A percentile compares a stretch with the other conserved stretches of the same genome.
phyloP scores from a whole-genome alignment of 2,113 vertebrate genomes.

The Menura novaehollandiae region DNA sequence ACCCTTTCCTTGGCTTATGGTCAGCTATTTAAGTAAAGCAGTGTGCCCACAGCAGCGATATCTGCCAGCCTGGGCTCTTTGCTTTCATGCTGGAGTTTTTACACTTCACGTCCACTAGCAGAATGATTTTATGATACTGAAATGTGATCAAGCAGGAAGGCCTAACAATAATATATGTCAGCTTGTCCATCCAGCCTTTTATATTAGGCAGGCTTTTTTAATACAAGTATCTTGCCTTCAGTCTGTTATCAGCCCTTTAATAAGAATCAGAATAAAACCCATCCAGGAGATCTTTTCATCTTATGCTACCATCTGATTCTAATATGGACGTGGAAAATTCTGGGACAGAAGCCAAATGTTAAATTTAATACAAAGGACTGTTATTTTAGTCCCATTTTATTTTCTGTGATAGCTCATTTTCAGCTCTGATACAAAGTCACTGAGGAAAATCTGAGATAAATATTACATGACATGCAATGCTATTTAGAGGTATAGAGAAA shows the following conservation, averaged over 20 bases:
- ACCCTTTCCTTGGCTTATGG: not conserved
- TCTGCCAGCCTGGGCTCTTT: not conserved
- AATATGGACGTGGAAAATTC: constrained; percentile 24
- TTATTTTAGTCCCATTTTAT: constrained; percentile 38
- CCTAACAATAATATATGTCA: constrained; percentile 5
- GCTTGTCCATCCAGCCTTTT: constrained; percentile 6
- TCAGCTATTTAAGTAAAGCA: not conserved
- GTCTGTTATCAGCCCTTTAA: constrained; percentile 43
- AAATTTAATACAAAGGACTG: constrained; percentile 45
- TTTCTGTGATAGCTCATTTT: constrained; percentile 35
- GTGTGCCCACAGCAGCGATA: not conserved
- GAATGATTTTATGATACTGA: not conserved
- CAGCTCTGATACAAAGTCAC: not conserved
- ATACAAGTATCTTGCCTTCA: constrained; percentile 25
- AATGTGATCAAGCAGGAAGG: not conserved
- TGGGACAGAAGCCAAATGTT: constrained; percentile 45
- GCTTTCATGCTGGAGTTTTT: not conserved
- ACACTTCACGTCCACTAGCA: not conserved
- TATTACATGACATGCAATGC: not conserved
- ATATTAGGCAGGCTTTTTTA: constrained; percentile 1
- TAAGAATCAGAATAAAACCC: constrained; percentile 43
- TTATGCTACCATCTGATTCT: constrained; percentile 20
- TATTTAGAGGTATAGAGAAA: not conserved
- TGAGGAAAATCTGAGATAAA: not conserved
- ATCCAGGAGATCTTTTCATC: constrained; percentile 61